Percentiles rank a stretch among this genome's conserved stretches.
phyloP scores from a whole-genome alignment of 2,113 vertebrate genomes.

The Spizaetus ornatus region DNA sequence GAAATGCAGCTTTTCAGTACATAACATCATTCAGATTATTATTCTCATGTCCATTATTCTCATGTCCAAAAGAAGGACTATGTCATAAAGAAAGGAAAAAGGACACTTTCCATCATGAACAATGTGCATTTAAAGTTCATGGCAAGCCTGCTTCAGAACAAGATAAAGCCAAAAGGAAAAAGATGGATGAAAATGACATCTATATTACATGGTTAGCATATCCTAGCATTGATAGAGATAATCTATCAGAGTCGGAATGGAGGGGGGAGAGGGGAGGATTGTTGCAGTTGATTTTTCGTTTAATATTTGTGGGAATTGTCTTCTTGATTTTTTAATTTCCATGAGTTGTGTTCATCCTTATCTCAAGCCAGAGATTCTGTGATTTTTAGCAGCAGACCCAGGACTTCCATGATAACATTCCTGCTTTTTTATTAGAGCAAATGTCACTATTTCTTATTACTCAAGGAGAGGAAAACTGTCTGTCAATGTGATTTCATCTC shows the following conservation, averaged over 20 bases:
- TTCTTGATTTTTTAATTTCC: conserved; percentile 22
- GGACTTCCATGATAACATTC: background rate
- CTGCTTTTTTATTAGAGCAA: background rate
- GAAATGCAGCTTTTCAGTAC: background rate
- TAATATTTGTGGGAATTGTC: background rate
- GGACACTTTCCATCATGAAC: background rate
- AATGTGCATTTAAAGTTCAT: background rate
- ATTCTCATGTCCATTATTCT: background rate
- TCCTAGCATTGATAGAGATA: background rate
- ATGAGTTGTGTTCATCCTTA: background rate
- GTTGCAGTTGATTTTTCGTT: background rate
- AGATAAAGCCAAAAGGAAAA: background rate
- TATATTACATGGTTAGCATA: background rate
- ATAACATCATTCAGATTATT: background rate
- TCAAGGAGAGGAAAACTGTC: background rate
- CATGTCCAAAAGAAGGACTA: background rate
- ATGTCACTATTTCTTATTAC: conserved; percentile 5
- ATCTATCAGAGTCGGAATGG: background rate
- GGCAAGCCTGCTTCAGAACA: background rate
- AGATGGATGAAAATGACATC: background rate
- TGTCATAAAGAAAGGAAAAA: background rate
- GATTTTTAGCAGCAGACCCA: background rate
- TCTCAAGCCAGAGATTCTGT: background rate
- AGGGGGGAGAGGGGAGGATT: background rate
- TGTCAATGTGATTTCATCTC: background rate